These are phyloP conservation scores for Clarias macrocephalus DNA, from an alignment of 2,113 vertebrate genomes.

Conservation along the genomic window DNA sequence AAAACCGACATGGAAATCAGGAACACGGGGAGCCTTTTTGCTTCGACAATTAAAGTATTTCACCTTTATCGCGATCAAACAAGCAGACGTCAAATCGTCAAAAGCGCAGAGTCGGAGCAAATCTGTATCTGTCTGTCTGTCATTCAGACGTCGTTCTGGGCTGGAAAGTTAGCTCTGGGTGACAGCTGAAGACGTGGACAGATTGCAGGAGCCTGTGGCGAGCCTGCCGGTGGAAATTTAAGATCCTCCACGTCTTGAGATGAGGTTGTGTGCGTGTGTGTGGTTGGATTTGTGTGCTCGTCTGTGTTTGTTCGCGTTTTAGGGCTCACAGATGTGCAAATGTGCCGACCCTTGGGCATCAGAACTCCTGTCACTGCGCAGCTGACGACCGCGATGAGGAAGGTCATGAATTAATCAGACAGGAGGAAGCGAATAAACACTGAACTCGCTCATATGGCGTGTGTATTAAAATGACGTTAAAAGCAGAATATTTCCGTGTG, in stretches of 20 bases:
- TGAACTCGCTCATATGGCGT: not conserved
- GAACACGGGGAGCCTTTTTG: not conserved
- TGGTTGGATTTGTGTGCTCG: conserved; percentile 15
- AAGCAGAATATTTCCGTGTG: not conserved
- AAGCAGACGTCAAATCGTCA: not conserved
- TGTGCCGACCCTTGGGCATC: conserved; percentile 60
- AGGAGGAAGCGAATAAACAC: not conserved
- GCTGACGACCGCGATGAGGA: conserved; percentile 57
- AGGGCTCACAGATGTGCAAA: conserved; percentile 57
- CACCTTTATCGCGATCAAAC: not conserved
- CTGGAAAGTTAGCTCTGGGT: conserved; percentile 50
- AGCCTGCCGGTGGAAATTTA: conserved; percentile 56
- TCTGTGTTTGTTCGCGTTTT: conserved; percentile 40
- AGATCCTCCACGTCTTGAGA: conserved; percentile 62
- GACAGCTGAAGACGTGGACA: conserved; percentile 65
- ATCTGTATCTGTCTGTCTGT: not conserved
- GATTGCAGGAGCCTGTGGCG: conserved; percentile 66
- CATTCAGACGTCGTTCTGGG: conserved; percentile 32
- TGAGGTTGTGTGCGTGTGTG: conserved; percentile 49
- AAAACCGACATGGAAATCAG: not conserved
- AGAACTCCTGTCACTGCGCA: conserved; percentile 68
- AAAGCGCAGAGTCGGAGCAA: not conserved
- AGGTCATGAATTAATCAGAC: conserved; percentile 49
- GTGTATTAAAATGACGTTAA: not conserved
- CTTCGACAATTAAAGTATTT: conserved; percentile 6